Evolutionary conservation across 2,113 vertebrate species (phyloP), one percentile per base, ranked within the genome.

Genomic region (Pionites leucogaster): DNA sequence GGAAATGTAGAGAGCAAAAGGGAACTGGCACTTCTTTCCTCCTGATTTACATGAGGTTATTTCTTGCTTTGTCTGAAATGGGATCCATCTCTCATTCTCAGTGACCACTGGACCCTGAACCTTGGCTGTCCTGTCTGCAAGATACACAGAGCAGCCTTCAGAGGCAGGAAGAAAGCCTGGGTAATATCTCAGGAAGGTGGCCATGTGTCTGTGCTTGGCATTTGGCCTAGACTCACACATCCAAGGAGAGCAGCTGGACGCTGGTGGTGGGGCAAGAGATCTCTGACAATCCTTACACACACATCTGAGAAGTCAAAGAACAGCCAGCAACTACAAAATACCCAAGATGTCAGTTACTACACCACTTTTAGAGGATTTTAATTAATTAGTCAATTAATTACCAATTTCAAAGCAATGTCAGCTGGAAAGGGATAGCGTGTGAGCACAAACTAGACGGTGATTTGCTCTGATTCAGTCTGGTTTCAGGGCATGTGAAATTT

Each of bases 401-500:
- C 37, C 2, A 1, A 82, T 79, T 60, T 81, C 33, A 76, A 81
- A 96, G 65, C 68, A 90, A 27, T 60, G 35, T 83, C 64, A 90
- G 33, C 82, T 95, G 69, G 92, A 92, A 93, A 81, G 47, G 44
- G 50, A 64, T 47, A 78, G 37, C 0, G 1, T 82, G 55, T 63
- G 75, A 90, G 64, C 76, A 94, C 60, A 94, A 93, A 96, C 46
- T 67, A 95, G 90, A 77, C 52, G 1, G 2, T 90, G 83, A 96
- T 86, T 95, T 94, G 68, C 64, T 95, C 82, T 7, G 49, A 46
- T 88, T 94, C 64, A 65, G 23, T 63, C 44, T 80, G 79, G 74
- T 90, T 89, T 95, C 86, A 87, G 79, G 93, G 94, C 95, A 94
- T 92, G 27, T 71, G 72, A 95, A 77, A 78, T 83, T 92, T 93